A percentile compares a stretch with the other conserved stretches of the same genome.
Conservation (phyloP, 2,113 vertebrate genomes). For the Pipa parva region DNA sequence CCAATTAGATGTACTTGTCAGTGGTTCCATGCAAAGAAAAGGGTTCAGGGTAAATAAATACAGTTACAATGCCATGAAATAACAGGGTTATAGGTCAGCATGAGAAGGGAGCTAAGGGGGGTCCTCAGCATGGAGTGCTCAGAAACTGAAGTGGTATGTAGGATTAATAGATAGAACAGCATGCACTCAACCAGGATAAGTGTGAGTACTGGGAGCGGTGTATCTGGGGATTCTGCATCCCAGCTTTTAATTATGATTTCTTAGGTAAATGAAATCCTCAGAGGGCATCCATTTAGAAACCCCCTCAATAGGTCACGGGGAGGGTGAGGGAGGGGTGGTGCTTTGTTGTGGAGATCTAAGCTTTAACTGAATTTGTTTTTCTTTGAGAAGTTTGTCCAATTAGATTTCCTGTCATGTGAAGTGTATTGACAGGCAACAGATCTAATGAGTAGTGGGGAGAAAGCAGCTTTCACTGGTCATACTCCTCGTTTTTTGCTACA, state of each 20-base stretch:
- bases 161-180: conserved; percentile 2
- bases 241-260: conserved; percentile 35
- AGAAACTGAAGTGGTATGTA: conserved; percentile 17
- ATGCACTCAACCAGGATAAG: conserved; percentile 18
- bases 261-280: conserved; percentile 35
- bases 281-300: conserved; percentile 29
- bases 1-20: conserved; percentile 34
- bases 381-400: conserved; percentile 39
- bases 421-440: conserved; percentile 36
- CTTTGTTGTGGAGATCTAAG: conserved; percentile 39
- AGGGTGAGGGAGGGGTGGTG: neutral
- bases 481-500: conserved; percentile 29
- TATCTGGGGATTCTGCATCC: conserved; percentile 15
- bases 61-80: conserved; percentile 37
- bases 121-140: conserved; percentile 13
- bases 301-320: conserved; percentile 9
- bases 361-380: conserved; percentile 37
- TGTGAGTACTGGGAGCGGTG: conserved; percentile 18
- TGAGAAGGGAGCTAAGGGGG: conserved; percentile 7
- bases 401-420: conserved; percentile 32
- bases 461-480: conserved; percentile 32
- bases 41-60: conserved; percentile 38
- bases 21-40: conserved; percentile 34
- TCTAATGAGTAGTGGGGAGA: conserved; percentile 33
- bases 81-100: conserved; percentile 37